Conservation (phyloP, 2,113 vertebrate species). For the Lophochroa leadbeateri region DNA sequence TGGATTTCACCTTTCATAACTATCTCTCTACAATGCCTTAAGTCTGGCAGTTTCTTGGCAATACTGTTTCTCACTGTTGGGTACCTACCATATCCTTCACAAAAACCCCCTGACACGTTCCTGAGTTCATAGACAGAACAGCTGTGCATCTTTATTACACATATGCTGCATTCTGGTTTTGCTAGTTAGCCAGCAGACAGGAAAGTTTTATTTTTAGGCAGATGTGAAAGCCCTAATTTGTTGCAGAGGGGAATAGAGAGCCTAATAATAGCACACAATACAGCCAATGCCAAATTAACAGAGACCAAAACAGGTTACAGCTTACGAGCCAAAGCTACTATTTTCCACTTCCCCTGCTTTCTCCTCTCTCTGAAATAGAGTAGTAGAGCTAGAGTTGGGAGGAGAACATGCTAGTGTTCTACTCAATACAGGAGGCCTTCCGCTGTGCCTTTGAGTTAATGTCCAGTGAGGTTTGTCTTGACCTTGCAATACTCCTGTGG, state of each 20-base stretch:
- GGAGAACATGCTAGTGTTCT: neutral
- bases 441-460: rapidly evolving
- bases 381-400: neutral
- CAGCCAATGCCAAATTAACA: conserved; percentile 40
- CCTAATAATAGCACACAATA: conserved; percentile 59
- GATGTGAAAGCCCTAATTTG: conserved; percentile 70
- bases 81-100: neutral
- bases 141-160: conserved; percentile 68
- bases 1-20: neutral
- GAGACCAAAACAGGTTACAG: conserved; percentile 61
- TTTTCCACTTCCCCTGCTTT: conserved; percentile 32
- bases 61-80: neutral
- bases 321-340: conserved; percentile 37
- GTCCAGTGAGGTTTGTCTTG: neutral
- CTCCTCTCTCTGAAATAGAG: neutral
- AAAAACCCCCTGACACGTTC: neutral
- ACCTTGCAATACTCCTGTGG: neutral
- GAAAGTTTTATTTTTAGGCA: conserved; percentile 74
- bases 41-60: neutral
- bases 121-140: conserved; percentile 58
- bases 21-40: neutral
- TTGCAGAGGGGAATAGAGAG: conserved; percentile 47
- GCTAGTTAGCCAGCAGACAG: conserved; percentile 58
- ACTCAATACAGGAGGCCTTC: neutral
- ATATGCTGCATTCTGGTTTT: conserved; percentile 61